Conservation (phyloP, 2,113 vertebrate species). For the Heterotilapia buettikoferi region DNA sequence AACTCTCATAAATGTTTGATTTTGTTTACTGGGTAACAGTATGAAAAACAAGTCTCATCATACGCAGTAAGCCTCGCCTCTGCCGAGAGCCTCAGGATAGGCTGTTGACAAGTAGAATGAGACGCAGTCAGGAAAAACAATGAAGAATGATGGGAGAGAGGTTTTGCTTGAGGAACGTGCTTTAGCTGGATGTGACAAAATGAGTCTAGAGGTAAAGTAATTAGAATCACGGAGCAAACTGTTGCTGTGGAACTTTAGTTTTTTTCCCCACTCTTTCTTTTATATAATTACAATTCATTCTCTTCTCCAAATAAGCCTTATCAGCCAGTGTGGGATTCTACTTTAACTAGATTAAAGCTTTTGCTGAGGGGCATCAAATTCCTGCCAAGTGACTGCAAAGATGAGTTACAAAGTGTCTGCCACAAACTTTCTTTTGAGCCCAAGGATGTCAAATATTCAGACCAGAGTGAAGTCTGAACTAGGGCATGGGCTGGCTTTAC, state of each 20-base stretch:
- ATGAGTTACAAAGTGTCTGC: not conserved
- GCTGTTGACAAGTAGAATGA: constrained; percentile 36
- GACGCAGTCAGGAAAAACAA: not conserved
- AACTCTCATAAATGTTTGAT: constrained; percentile 61
- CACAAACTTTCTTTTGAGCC: not conserved
- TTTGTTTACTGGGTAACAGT: constrained; percentile 46
- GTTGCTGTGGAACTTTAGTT: not conserved
- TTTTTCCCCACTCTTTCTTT: not conserved
- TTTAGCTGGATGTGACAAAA: constrained; percentile 4
- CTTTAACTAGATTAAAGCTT: constrained; percentile 6
- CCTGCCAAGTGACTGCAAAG: not conserved
- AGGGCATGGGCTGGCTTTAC: not conserved
- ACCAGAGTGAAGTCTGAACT: not conserved
- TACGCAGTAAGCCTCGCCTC: not conserved
- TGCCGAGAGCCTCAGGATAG: constrained; percentile 18
- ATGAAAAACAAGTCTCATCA: constrained; percentile 48
- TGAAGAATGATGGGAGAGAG: not conserved
- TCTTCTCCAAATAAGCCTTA: not conserved
- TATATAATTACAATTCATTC: not conserved
- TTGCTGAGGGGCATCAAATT: not conserved
- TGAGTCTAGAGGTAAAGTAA: constrained; percentile 9
- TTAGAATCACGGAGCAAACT: not conserved
- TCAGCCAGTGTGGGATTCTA: not conserved
- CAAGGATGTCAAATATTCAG: not conserved
- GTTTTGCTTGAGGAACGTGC: not conserved